Evolutionary conservation across 2,113 vertebrate genomes (phyloP).

Genomic region (Syngnathoides biaculeatus): DNA sequence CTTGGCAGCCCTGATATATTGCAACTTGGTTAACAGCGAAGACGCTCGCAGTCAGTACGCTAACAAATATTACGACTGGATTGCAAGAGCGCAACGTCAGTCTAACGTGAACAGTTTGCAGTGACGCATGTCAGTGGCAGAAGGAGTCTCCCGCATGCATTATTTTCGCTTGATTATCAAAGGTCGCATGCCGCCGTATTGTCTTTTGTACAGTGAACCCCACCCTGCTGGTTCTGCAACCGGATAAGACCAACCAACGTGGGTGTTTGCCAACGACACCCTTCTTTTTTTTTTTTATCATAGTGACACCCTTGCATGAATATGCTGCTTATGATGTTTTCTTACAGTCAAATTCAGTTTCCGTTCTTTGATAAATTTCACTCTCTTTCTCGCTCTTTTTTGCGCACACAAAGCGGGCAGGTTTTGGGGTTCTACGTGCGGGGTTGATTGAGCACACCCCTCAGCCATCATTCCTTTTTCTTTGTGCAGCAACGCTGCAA

Average conservation of each 20-base stretch:
- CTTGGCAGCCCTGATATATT: too few relatives aligned
- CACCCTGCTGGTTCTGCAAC: slow-evolving; percentile 23
- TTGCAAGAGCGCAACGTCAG: background rate
- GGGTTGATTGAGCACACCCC: slow-evolving; percentile 46
- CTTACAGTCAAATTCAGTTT: background rate
- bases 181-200: slow-evolving; percentile 16
- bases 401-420: background rate
- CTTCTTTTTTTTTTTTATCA: background rate
- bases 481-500: slow-evolving; percentile 62
- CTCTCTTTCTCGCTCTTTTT: too few relatives aligned
- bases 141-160: slow-evolving; percentile 25
- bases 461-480: slow-evolving; percentile 53
- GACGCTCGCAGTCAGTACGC: too few relatives aligned
- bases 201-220: slow-evolving; percentile 4
- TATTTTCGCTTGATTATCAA: slow-evolving; percentile 15
- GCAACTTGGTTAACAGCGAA: too few relatives aligned
- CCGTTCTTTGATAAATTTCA: background rate
- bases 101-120: background rate
- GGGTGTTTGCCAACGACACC: slow-evolving; percentile 37
- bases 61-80: too few relatives aligned
- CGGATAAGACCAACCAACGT: slow-evolving; percentile 13
- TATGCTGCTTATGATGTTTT: background rate
- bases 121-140: too few relatives aligned
- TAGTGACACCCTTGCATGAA: slow-evolving; percentile 1
- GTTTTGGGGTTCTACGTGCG: background rate